A percentile compares a stretch with the other conserved stretches of the same genome.
Conservation (phyloP, 2,113 vertebrate genomes). For the Pterocles orientalis region DNA sequence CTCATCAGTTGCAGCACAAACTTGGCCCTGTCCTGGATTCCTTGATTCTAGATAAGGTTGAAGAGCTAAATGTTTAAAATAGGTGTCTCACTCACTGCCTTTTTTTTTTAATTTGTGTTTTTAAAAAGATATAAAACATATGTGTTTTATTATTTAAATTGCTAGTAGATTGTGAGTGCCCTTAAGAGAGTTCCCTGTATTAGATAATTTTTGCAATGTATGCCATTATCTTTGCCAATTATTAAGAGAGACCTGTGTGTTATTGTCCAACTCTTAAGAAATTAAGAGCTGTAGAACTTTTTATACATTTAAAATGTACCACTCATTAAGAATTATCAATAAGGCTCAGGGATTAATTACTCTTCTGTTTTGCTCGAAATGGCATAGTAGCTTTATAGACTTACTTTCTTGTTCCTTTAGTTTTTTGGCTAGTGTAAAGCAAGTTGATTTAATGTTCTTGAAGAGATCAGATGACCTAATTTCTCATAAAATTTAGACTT, state of each 20-base stretch:
- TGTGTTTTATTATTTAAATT: background rate
- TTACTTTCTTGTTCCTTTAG: background rate
- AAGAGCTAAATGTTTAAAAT: background rate
- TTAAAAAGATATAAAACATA: background rate
- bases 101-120: background rate
- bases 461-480: background rate
- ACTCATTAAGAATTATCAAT: background rate
- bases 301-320: background rate
- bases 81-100: fast-evolving
- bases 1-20: background rate
- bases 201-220: background rate
- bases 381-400: background rate
- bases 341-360: background rate
- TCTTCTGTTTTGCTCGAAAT: background rate
- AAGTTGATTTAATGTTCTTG: background rate
- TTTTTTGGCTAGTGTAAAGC: background rate
- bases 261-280: background rate
- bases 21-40: background rate
- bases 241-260: background rate
- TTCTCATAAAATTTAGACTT: background rate
- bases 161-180: background rate
- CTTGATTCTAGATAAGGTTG: background rate
- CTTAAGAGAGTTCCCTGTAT: background rate
- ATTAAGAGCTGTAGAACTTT: background rate
- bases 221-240: background rate